Base-by-base conservation (phyloP, 2,797 vertebrate species). In the Eospalax fontanierii region DNA sequence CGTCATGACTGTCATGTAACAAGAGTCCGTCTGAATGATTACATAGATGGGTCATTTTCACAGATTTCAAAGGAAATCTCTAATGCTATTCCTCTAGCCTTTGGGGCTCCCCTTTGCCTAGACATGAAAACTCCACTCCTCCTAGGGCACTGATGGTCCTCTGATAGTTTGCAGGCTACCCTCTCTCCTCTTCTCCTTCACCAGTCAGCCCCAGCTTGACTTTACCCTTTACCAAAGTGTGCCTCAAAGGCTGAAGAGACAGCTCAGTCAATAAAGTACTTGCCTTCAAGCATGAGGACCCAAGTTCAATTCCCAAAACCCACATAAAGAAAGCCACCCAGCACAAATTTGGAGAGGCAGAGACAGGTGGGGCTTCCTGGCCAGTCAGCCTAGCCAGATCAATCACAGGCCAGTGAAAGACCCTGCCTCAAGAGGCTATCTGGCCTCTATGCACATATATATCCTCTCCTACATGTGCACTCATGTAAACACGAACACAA, bases 11-110 rank as follows among this genome's bases (percentile, higher is more conserved):
- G 43, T 79, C 86, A 76, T 54, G 19, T 1, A 80, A 78, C 94
- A 85, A 94, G 61, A 28, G 35, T 59, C 35, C 33, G 74, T 73
- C 71, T 76, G 71, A 61, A 63, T 26, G 57, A 46, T 87, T 79
- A 88, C 43, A 68, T 46, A 90, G 86, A 50, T 54, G 50, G 50
- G 35, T 81, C 78, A 74, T 95, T 89, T 50, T 84, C 28, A 28
- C 50, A 35, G 92, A 18, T 54, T 91, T 94, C 88, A 91, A 92
- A 95, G 95, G 87, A 85, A 96, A 96, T 86, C 65, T 46, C 88
- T 76, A 86, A 83, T 68, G 85, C 74, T 38, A 71, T 80, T 74
- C 70, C n/a, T 81, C 61, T 28, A 76, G 83, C n/a, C 43, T 83
- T 85, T 24, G 24, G 66, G 83, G 38, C 61, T 86, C n/a, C 59